Conservation (phyloP, 2,113 vertebrate genomes). For the Semicossyphus pulcher region DNA sequence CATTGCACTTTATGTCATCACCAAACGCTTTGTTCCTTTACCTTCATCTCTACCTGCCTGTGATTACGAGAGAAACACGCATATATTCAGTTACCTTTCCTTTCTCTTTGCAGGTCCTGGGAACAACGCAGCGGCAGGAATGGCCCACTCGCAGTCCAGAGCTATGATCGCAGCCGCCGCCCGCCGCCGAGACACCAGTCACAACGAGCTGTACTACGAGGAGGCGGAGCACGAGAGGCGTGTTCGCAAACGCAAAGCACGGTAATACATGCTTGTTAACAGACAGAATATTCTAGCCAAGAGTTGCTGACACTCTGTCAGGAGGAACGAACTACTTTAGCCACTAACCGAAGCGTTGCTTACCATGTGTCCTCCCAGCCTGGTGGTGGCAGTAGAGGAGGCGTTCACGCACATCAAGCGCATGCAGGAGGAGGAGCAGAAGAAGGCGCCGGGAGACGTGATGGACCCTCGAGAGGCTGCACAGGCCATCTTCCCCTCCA, state of each 20-base stretch:
- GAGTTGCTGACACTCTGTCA: too few species aligned
- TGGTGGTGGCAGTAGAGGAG: conserved; percentile 95
- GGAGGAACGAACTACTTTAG: too few species aligned
- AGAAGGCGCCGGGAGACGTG: conserved; percentile 90
- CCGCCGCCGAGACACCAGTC: conserved; percentile 89
- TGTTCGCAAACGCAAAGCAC: conserved; percentile 91
- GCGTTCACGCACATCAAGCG: conserved; percentile 96
- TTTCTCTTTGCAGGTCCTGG: conserved; percentile 60
- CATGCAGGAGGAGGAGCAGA: conserved; percentile 92
- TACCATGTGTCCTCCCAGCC: conserved; percentile 73
- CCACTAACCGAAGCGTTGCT: too few species aligned
- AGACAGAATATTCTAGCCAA: too few species aligned
- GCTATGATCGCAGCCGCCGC: conserved; percentile 92
- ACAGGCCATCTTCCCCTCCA: conserved; percentile 97
- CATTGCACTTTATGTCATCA: conserved; percentile 51
- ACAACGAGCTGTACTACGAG: conserved; percentile 95
- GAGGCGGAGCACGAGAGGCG: conserved; percentile 94
- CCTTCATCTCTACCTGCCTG: neutral
- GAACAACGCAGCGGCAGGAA: conserved; percentile 70
- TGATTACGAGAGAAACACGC: neutral
- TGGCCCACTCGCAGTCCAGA: conserved; percentile 87
- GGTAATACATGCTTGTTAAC: too few species aligned
- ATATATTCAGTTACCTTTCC: neutral
- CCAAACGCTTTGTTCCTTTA: conserved; percentile 6
- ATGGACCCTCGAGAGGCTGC: conserved; percentile 96